A percentile compares a stretch with the other conserved stretches of the same genome.
Evolutionary conservation across 2,113 vertebrate genomes (phyloP).

Genomic region (Chauna torquata): DNA sequence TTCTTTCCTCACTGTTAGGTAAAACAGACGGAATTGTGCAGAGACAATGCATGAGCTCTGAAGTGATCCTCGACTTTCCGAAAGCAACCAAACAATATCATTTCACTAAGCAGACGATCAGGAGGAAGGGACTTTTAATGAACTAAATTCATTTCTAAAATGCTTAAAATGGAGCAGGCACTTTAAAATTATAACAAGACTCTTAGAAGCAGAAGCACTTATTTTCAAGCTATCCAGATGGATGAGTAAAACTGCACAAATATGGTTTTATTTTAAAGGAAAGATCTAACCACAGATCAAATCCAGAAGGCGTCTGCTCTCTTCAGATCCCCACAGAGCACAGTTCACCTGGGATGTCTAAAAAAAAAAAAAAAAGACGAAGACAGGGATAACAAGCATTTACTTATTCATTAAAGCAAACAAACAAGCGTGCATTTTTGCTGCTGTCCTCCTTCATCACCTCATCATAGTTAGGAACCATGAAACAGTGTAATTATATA

Average conservation of each 20-base stretch:
- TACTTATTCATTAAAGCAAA: neutral
- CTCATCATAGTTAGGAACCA: neutral
- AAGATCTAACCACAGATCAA: neutral
- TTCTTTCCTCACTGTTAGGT: neutral
- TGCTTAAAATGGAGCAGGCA: neutral
- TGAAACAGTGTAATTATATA: neutral
- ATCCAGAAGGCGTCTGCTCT: neutral
- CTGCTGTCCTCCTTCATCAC: neutral
- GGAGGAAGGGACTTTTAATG: neutral
- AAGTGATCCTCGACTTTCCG: neutral
- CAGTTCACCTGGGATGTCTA: neutral
- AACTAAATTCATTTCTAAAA: neutral
- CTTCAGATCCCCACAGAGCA: fast-evolving
- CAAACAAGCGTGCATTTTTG: neutral
- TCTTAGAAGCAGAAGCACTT: neutral
- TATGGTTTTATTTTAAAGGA: slow-evolving; percentile 3
- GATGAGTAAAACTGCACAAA: neutral
- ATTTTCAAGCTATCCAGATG: neutral
- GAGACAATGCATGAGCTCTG: neutral
- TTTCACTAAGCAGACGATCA: neutral
- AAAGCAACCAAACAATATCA: neutral
- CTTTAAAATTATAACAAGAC: neutral
- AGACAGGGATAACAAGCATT: neutral
- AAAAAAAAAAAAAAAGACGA: no score
- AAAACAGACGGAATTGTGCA: neutral